A percentile compares a stretch with the other conserved stretches of the same genome.
Conservation (phyloP, 1,140 invertebrate species). For the Psix sp. region DNA sequence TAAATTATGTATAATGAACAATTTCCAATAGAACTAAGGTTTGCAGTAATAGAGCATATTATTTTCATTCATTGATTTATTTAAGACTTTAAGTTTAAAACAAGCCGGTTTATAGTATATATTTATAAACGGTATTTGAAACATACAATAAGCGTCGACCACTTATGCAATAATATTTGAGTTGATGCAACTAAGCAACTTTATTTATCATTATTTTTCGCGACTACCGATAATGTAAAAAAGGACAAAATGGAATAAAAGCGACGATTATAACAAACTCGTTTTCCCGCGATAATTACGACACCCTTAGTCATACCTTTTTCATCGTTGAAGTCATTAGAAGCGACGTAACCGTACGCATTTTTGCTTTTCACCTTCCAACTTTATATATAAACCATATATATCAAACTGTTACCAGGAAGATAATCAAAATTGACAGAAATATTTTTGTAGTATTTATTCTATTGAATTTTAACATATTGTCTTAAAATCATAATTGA, state of each 20-base stretch:
- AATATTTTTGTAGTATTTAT: no score
- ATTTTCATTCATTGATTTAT: no score
- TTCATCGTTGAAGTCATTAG: slow-evolving; percentile 24
- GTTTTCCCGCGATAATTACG: slow-evolving; percentile 30
- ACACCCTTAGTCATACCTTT: slow-evolving; percentile 14
- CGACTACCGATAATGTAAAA: slow-evolving; percentile 23
- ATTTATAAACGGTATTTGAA: background rate
- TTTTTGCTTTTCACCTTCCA: background rate
- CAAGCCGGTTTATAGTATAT: no score
- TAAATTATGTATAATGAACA: background rate
- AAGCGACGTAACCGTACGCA: slow-evolving; percentile 4
- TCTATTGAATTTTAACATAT: no score
- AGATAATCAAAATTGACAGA: no score
- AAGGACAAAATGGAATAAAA: slow-evolving; percentile 26
- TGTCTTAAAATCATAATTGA: no score
- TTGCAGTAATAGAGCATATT: no score
- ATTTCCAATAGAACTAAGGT: no score
- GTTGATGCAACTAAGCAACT: slow-evolving; percentile 3
- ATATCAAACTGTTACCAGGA: no score
- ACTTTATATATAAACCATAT: background rate
- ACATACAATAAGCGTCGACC: slow-evolving; percentile 5
- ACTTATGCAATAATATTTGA: slow-evolving; percentile 24
- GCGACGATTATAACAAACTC: slow-evolving; percentile 28
- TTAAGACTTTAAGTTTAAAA: no score
- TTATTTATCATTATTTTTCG: slow-evolving; percentile 25